Evolutionary conservation across 2,797 vertebrate genomes (phyloP).

Genomic region (Mallotus villosus): DNA sequence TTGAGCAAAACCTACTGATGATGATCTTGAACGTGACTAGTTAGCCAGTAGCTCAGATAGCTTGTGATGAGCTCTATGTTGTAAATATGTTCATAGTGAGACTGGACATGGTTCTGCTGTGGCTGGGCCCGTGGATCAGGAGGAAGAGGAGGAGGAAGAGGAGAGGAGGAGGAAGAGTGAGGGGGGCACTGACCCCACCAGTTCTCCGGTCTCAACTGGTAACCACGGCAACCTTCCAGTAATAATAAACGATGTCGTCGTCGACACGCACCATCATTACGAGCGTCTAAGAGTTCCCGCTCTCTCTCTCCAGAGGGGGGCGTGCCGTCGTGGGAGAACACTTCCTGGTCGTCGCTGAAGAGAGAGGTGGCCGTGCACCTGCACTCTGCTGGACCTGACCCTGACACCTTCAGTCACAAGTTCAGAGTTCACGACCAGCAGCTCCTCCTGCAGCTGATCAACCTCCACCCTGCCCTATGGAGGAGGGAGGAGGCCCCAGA

Average conservation of each 20-base stretch:
- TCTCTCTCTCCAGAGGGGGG: constrained; percentile 25
- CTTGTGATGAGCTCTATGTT: background rate
- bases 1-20: background rate
- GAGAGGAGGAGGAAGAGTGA: constrained; percentile 39
- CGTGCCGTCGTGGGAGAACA: constrained; percentile 79
- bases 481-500: constrained; percentile 53
- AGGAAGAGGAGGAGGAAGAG: constrained; percentile 39
- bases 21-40: background rate
- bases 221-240: background rate
- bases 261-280: too few species aligned
- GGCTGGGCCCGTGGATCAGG: constrained; percentile 1
- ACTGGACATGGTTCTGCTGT: background rate
- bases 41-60: background rate
- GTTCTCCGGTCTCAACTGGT: background rate
- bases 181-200: constrained; percentile 8
- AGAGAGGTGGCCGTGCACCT: constrained; percentile 73
- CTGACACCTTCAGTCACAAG: constrained; percentile 80
- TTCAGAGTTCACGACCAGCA: constrained; percentile 77
- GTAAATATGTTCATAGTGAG: constrained; percentile 34
- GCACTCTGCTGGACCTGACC: constrained; percentile 65
- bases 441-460: constrained; percentile 73
- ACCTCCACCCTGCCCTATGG: constrained; percentile 80
- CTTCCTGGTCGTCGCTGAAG: constrained; percentile 73
- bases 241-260: background rate
- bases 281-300: too few species aligned